Evolutionary conservation across 1,140 invertebrate genomes (phyloP).

Genomic region (Zaprionus gabonicus): DNA sequence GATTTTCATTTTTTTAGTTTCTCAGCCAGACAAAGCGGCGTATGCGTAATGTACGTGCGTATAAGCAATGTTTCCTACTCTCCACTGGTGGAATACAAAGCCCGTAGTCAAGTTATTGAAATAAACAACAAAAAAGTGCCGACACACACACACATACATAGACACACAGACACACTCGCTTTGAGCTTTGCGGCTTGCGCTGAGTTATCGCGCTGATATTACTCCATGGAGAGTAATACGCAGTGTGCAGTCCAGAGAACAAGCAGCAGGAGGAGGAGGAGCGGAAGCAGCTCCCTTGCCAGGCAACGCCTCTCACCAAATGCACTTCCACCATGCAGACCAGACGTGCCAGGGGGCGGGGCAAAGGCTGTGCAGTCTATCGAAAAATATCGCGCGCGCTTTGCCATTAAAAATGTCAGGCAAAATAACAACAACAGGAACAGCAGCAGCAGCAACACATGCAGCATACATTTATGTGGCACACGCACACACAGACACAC

Average conservation of each 20-base stretch:
- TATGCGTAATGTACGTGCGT: constrained; percentile 63
- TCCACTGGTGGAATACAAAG: constrained; percentile 10
- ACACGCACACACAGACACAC: constrained; percentile 16
- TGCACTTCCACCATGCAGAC: constrained; percentile 40
- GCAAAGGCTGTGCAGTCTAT: constrained; percentile 9
- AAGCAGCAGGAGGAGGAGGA: constrained; percentile 11
- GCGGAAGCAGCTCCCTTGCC: constrained; percentile 46
- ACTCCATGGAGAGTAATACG: constrained; percentile 75
- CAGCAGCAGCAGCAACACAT: constrained; percentile 32
- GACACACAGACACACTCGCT: constrained; percentile 13
- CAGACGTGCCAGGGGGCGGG: background rate
- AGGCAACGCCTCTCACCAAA: constrained; percentile 32
- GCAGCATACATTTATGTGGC: constrained; percentile 35
- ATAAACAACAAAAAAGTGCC: constrained; percentile 59
- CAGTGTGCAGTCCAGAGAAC: constrained; percentile 18
- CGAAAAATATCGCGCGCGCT: constrained; percentile 60
- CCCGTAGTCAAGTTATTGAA: constrained; percentile 70
- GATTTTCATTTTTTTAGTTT: constrained; percentile 22
- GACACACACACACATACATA: constrained; percentile 25
- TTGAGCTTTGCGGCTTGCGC: constrained; percentile 24
- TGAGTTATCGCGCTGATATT: constrained; percentile 80
- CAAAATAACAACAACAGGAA: constrained; percentile 26
- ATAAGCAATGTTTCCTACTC: background rate
- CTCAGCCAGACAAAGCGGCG: constrained; percentile 57
- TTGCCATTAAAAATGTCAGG: constrained; percentile 67